Evolutionary conservation across 2,888 invertebrate species (phyloP), one percentile per base, ranked within the genome.

Genomic region (Ptilodon capucinus): DNA sequence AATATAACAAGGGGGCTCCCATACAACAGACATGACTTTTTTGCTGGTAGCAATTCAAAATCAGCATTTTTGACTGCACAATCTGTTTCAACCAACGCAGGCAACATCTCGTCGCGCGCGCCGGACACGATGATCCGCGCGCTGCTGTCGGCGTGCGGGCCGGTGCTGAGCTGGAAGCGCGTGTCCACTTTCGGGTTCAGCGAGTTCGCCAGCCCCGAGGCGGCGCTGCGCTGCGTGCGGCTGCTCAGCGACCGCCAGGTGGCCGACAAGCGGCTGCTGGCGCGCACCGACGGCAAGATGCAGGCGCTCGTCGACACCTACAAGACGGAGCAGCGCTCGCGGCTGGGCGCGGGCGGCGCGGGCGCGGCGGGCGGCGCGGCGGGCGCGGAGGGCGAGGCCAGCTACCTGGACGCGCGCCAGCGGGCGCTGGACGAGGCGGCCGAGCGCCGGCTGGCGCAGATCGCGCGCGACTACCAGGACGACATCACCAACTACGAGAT

Each of bases 151-250:
- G 95, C 97, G 45, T 99, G 99, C 91, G 99, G 99, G 3, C 95
- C 95, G 54, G 98, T 99, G 42, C 92, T 97, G 11, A 97, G 96
- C 68, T 99, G 99, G 99, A 99, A 99, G 87, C 93, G 99, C 51
- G 98, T 99, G 14, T 97, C 98, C 80, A 97, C 97, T 1, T 99
- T 99, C 87, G 99, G 99, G 8, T 99, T 99, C 91, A 98, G 99
- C 91, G 99, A 99, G 91, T 97, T 97, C 85, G 97, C 97, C 60
- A 91, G 87, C 49, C 98, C 99, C 14, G 98, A 98, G 87, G 97
- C 98, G 16, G 99, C 99, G 34, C 92, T 99, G 64, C 93, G 99
- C 59, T 98, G 99, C 60, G 97, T 99, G 57, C 91, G 97, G 38
- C 91, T 99, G 59, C 92, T 99, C 23, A 98, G 99, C 87, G 97